Conservation (phyloP, 2,797 vertebrate species). For the Cossypha dichroa region DNA sequence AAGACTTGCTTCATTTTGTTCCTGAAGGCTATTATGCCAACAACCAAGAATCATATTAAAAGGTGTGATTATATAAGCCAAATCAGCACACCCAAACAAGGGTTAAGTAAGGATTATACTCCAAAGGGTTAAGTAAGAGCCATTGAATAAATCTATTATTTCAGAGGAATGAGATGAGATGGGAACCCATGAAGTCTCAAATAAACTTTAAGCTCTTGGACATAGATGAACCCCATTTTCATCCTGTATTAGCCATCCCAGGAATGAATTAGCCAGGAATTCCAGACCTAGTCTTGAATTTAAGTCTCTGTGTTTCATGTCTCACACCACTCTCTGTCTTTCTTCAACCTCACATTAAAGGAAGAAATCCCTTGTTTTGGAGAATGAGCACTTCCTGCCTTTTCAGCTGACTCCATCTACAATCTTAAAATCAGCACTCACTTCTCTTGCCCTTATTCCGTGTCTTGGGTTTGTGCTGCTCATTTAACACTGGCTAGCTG, state of each 20-base stretch:
- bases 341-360: not conserved
- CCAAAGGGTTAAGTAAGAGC: not conserved
- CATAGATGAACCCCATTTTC: not conserved
- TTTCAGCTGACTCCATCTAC: not conserved
- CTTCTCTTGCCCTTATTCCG: not conserved
- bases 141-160: not conserved
- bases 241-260: not conserved
- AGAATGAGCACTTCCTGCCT: not conserved
- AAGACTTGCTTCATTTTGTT: not conserved
- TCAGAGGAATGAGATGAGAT: not conserved
- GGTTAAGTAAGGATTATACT: not conserved
- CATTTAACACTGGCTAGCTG: not conserved
- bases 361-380: not conserved
- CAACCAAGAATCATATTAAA: not conserved
- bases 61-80: not conserved
- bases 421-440: not conserved
- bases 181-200: not conserved
- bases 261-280: not conserved
- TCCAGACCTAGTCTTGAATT: not conserved
- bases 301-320: not conserved
- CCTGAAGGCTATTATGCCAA: not conserved
- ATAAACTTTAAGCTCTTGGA: not conserved
- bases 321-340: not conserved
- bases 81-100: not conserved
- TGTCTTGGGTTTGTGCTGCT: not conserved